Base-by-base conservation (phyloP, 1,140 invertebrate genomes). In the Euura lappo region DNA sequence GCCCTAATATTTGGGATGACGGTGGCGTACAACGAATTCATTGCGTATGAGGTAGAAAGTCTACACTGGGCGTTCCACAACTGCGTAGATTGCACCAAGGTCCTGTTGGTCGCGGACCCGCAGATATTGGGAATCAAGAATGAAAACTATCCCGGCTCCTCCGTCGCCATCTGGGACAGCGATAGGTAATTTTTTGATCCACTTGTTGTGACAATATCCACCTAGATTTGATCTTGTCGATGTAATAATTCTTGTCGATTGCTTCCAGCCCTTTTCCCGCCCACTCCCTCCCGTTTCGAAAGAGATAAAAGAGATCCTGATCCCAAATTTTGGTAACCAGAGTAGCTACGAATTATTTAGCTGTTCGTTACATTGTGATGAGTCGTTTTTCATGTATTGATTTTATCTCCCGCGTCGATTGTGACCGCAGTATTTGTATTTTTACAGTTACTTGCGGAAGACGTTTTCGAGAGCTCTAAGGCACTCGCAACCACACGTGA, bases 21-120 rank as follows among this genome's bases (percentile, higher is more conserved):
- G 42, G 71, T 89, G 71, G 77, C 91, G n/a, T 91, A 90, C 75
- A 90, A 89, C 83, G 91, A 92, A 85, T 89, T 86, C 85, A 80
- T 90, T 45, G 81, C 88, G 5, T 92, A 91, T 77, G 79, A 86
- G 28, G 76, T 90, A 65, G 89, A 91, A 79, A 87, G 86, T n/a
- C 82, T 87, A 47, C 87, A 86, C 67, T 93, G 92, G 92, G 79
- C 87, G 8, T 74, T 81, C 4, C 77, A 90, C 71, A 79, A 89
- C 46, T 93, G 92, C 77, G 78, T 83, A 47, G 88, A 90, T 67
- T 94, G 93, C 80, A 90, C 91, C 1, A 91, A 90, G 75, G 88
- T 98, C 47, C 84, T 98, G 42, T 88, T 98, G 44, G 94, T 97
- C 65, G 95, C 96, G n/a, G 97, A 98, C 88, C 96, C 97, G 43